Conservation (phyloP, 2,797 vertebrate species). For the Melanotaenia boesemani region DNA sequence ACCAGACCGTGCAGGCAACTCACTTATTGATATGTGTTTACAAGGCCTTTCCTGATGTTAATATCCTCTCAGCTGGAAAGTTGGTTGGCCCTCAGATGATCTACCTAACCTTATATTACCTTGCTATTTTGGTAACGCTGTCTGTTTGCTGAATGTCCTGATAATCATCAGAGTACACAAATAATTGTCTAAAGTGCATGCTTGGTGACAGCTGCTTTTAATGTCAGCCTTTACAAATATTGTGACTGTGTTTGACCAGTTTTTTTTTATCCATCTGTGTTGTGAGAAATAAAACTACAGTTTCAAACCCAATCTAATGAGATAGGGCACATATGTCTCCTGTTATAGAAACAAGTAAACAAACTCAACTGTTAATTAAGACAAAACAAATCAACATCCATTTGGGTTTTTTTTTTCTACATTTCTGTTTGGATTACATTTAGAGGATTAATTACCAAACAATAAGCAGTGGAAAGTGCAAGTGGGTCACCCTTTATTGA, state of each 20-base stretch:
- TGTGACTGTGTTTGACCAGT: constrained; percentile 24
- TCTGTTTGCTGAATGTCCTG: constrained; percentile 56
- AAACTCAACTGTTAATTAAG: constrained; percentile 68
- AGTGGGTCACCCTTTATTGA: constrained; percentile 79
- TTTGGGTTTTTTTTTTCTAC: constrained; percentile 47
- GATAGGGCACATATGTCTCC: constrained; percentile 52
- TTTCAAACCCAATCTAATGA: constrained; percentile 57
- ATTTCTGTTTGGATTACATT: constrained; percentile 72
- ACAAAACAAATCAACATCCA: constrained; percentile 57
- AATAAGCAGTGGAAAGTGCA: constrained; percentile 78
- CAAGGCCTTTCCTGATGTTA: constrained; percentile 57
- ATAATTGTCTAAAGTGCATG: constrained; percentile 69
- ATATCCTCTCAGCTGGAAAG: constrained; percentile 70
- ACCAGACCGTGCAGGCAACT: constrained; percentile 35
- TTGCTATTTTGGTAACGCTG: constrained; percentile 68
- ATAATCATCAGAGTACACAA: constrained; percentile 63
- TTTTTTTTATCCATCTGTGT: constrained; percentile 27
- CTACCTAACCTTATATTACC: constrained; percentile 70
- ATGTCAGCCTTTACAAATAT: constrained; percentile 35
- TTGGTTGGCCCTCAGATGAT: constrained; percentile 70
- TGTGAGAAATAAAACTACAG: constrained; percentile 41
- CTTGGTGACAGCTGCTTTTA: constrained; percentile 38
- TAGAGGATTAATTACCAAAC: constrained; percentile 76
- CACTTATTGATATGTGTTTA: constrained; percentile 66
- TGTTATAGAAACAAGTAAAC: constrained; percentile 64